Evolutionary conservation across 2,888 invertebrate species (phyloP).

Genomic region (Entomobrya multifasciata): DNA sequence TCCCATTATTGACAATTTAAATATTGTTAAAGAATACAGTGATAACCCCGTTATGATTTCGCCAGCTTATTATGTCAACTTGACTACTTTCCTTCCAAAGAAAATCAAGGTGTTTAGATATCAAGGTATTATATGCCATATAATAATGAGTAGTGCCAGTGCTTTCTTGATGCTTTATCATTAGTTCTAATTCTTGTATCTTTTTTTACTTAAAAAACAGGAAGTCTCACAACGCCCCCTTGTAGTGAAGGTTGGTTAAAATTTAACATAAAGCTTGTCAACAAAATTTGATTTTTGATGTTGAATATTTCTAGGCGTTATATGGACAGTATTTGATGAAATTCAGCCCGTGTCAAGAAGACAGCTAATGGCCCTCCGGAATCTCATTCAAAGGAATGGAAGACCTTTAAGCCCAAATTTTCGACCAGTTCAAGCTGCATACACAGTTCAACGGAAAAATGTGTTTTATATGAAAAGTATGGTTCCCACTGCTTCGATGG

Average conservation of each 20-base stretch:
- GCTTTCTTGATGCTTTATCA: no score
- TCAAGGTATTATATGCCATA: no score
- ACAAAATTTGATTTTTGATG: no score
- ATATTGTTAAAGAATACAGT: slow-evolving; percentile 6
- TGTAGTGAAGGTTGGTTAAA: slow-evolving; percentile 68
- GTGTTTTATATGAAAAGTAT: slow-evolving; percentile 57
- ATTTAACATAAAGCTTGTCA: no score
- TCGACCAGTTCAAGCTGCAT: slow-evolving; percentile 68
- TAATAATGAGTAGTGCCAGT: no score
- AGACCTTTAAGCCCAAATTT: slow-evolving; percentile 51
- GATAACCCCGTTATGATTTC: background rate
- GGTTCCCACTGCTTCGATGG: background rate
- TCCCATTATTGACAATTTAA: slow-evolving; percentile 64
- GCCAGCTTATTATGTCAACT: slow-evolving; percentile 24
- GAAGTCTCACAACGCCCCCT: slow-evolving; percentile 72
- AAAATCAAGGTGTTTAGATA: slow-evolving; percentile 71
- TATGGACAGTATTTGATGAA: slow-evolving; percentile 74
- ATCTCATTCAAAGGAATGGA: background rate
- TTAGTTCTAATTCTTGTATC: no score
- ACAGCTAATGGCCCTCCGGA: slow-evolving; percentile 66
- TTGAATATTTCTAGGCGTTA: no score
- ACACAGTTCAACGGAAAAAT: slow-evolving; percentile 29
- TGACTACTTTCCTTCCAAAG: slow-evolving; percentile 63
- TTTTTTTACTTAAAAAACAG: no score
- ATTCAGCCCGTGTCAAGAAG: slow-evolving; percentile 53